These are phyloP conservation scores for Lycodopsis pacificus DNA, from an alignment of 2,797 vertebrate species.

Conservation along the genomic window DNA sequence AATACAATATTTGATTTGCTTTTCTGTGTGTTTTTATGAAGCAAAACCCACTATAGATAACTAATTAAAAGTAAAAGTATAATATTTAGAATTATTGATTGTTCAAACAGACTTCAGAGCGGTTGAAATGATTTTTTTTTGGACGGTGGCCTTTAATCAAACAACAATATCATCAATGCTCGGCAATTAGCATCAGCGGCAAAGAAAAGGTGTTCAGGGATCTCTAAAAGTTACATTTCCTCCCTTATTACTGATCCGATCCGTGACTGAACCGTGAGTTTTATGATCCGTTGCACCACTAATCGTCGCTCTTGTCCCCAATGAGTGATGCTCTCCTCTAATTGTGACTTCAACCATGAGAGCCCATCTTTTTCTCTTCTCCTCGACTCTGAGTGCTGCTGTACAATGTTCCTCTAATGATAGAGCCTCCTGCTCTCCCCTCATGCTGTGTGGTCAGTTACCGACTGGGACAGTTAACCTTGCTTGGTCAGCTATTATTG, in stretches of 20 bases:
- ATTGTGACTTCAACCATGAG: conserved; percentile 43
- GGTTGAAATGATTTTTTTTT: too few species aligned
- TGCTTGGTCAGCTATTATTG: conserved; percentile 53
- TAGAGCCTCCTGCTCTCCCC: conserved; percentile 1
- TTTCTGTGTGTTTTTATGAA: too few species aligned
- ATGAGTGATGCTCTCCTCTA: conserved; percentile 15
- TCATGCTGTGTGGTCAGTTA: conserved; percentile 49
- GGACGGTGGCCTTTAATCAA: too few species aligned
- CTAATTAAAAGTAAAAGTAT: too few species aligned
- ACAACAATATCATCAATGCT: too few species aligned
- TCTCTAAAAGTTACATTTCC: neutral
- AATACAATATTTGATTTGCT: too few species aligned
- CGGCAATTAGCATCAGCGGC: too few species aligned
- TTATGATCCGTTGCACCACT: neutral
- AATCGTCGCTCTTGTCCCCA: conserved; percentile 8
- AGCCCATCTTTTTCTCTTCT: conserved; percentile 14
- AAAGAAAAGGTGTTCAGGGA: too few species aligned
- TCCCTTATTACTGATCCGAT: neutral
- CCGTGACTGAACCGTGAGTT: too few species aligned
- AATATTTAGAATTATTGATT: too few species aligned
- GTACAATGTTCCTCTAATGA: conserved; percentile 45
- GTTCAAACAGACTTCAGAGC: too few species aligned
- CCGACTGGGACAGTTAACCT: conserved; percentile 49
- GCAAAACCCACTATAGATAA: too few species aligned
- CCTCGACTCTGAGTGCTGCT: neutral